phyloP scores from a whole-genome alignment of 2,113 vertebrate species.

The Ifrita kowaldi region DNA sequence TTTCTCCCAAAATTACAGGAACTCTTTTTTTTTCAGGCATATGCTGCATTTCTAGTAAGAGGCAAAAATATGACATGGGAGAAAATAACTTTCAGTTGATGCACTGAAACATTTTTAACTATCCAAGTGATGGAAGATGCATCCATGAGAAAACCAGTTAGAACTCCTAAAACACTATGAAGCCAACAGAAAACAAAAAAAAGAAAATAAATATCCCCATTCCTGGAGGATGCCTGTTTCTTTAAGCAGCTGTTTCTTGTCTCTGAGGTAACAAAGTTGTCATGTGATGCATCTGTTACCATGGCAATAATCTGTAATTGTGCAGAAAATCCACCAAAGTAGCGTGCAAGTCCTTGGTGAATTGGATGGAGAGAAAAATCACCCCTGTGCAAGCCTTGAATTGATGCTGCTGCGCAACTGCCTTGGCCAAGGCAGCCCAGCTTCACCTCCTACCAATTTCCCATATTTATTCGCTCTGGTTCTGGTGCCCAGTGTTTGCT shows the following conservation, averaged over 20 bases:
- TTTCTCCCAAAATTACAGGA: background rate
- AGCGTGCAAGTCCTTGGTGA: constrained; percentile 74
- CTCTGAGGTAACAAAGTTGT: constrained; percentile 79
- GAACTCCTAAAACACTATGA: constrained; percentile 62
- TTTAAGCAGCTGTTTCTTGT: constrained; percentile 75
- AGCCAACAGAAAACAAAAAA: background rate
- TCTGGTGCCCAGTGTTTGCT: background rate
- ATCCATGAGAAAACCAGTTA: constrained; percentile 53
- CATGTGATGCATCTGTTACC: constrained; percentile 76
- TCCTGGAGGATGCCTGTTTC: constrained; percentile 67
- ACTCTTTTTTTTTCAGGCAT: background rate
- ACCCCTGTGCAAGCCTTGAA: constrained; percentile 55
- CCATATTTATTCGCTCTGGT: background rate
- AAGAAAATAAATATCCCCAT: constrained; percentile 28
- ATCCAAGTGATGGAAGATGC: constrained; percentile 5
- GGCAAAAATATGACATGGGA: constrained; percentile 31
- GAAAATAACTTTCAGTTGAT: constrained; percentile 57
- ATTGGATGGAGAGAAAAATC: constrained; percentile 73
- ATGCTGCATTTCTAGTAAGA: constrained; percentile 25
- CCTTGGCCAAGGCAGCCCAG: constrained; percentile 31
- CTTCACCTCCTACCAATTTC: constrained; percentile 1
- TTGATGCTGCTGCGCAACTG: constrained; percentile 56
- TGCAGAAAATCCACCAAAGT: constrained; percentile 81
- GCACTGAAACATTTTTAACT: constrained; percentile 56
- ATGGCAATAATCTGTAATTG: constrained; percentile 84